Base-by-base conservation (phyloP, 2,113 vertebrate genomes). In the Elephantulus edwardii region DNA sequence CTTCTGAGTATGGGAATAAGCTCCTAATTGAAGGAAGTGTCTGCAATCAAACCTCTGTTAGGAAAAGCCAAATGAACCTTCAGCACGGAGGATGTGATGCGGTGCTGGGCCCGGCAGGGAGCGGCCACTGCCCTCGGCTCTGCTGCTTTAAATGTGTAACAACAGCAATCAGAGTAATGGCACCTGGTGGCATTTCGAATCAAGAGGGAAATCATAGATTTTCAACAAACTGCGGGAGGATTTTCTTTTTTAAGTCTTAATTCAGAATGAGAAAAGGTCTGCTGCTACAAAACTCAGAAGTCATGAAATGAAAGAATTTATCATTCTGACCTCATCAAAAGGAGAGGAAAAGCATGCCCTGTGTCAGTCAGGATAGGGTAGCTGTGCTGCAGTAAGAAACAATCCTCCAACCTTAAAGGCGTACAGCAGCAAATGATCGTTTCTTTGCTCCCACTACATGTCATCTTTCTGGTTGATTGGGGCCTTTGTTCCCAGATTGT, bases 301-400 rank as follows among this genome's bases (percentile, higher is more conserved):
- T 74, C 81, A 66, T 56, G 38, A 90, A 71, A 85, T 86, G n/a
- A 81, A 89, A 84, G 71, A 70, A 72, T 0, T 14, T 12, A 88
- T 77, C 50, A 66, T 72, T 52, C 68, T 44, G 88, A 84, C 66
- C 75, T 90, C 40, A 66, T 33, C 33, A 50, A 84, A 91, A 17
- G 56, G 17, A 26, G 14, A 38, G 30, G 56, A 40, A 4, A 75
- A 52, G 44, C 46, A 66, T 56, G 66, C n/a, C n/a, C 35, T 19
- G 0, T 28, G 22, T 86, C 52, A 86, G 50, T 76, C 66, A 52
- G 66, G 35, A 64, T 19, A 38, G 8, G 54, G 17, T 42, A 28
- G 33, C 35, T 75, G 62, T 6, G 3, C 24, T 28, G 17, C 16
- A 22, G 14, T 30, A 17, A 42, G 50, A 48, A 79, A 54, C 52